Percentiles rank a stretch among this genome's conserved stretches.
Conservation (phyloP, 1,140 invertebrate genomes). For the Battus philenor region DNA sequence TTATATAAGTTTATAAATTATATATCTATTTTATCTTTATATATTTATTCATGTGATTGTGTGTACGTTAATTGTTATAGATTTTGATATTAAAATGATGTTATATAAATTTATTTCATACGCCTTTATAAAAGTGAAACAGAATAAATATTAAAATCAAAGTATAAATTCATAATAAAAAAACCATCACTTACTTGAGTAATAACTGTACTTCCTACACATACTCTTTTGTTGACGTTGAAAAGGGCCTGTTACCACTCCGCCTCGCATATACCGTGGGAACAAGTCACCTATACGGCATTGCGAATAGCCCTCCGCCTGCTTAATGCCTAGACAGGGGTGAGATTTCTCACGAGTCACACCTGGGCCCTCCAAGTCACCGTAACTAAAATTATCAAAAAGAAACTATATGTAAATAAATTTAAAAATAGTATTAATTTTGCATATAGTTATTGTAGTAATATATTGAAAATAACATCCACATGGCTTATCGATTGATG, state of each 20-base stretch:
- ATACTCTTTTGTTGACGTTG: not conserved
- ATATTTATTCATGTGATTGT: not conserved
- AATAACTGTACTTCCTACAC: no score
- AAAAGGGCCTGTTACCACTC: slow-evolving; percentile 18
- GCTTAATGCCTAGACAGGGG: slow-evolving; percentile 23
- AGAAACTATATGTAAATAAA: no score
- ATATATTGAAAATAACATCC: no score
- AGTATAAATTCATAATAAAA: not conserved
- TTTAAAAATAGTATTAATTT: no score
- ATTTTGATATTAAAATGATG: not conserved
- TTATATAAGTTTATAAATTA: no score
- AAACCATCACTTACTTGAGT: no score
- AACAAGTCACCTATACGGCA: slow-evolving; percentile 14
- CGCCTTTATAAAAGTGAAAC: not conserved
- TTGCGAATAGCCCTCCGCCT: slow-evolving; percentile 16
- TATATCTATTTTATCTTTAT: no score
- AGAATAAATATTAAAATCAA: not conserved
- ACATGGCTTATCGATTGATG: no score
- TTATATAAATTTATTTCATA: not conserved
- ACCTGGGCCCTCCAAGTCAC: slow-evolving; percentile 39
- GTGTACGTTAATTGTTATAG: not conserved
- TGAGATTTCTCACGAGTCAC: slow-evolving; percentile 39
- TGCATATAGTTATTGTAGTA: no score
- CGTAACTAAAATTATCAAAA: no score
- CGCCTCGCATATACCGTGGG: slow-evolving; percentile 20